Percentiles rank a stretch among this genome's conserved stretches.
These are phyloP conservation scores for Thinocorus orbignyianus DNA, from an alignment of 2,113 vertebrate genomes.

Conservation along the genomic window DNA sequence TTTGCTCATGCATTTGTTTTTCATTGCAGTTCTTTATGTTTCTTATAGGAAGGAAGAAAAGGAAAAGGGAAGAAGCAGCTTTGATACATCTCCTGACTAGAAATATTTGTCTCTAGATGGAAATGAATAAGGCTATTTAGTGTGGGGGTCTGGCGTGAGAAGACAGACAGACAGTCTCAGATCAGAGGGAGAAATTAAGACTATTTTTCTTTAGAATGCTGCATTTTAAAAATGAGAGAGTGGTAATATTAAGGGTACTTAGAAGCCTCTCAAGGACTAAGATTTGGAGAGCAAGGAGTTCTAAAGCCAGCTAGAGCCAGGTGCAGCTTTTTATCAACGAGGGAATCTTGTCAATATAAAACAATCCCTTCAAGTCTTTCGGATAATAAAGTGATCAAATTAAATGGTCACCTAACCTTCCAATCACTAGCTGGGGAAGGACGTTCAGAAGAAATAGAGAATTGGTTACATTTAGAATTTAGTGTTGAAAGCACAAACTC, in stretches of 20 bases:
- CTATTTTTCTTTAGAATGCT: background rate
- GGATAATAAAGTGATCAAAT: background rate
- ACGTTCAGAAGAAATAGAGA: background rate
- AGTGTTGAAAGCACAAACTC: background rate
- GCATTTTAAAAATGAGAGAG: background rate
- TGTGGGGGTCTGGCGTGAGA: background rate
- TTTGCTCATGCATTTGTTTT: background rate
- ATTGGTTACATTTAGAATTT: background rate
- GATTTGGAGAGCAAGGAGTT: background rate
- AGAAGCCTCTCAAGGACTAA: background rate
- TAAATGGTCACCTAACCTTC: background rate
- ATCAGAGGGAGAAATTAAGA: background rate
- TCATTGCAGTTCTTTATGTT: background rate
- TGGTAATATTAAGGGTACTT: background rate
- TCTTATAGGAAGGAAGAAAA: background rate
- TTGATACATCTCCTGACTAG: background rate
- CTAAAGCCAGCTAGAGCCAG: background rate
- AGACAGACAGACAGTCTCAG: background rate
- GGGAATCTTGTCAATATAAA: background rate
- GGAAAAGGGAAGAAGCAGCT: background rate
- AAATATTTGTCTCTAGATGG: background rate
- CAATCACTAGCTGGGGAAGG: background rate
- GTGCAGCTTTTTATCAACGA: background rate
- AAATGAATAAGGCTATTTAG: background rate
- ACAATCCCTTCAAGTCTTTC: background rate